Conservation (phyloP, 2,113 vertebrate species). For the Vanacampus margaritifer region DNA sequence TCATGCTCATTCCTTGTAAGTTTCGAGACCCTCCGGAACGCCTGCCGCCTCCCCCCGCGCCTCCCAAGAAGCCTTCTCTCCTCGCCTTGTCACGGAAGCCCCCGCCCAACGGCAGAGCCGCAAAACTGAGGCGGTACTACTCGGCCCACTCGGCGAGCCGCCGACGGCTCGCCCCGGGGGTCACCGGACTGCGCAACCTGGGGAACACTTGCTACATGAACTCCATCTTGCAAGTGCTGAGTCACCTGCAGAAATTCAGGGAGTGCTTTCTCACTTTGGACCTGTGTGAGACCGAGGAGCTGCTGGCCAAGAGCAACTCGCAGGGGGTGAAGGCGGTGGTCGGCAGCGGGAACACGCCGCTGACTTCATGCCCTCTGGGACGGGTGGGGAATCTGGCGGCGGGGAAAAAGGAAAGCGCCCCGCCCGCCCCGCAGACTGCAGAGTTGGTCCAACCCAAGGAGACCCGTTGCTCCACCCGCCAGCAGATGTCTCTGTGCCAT, state of each 20-base stretch:
- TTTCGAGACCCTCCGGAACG: slow-evolving; percentile 78
- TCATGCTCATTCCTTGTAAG: slow-evolving; percentile 79
- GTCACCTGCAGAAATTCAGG: slow-evolving; percentile 97
- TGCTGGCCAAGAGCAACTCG: slow-evolving; percentile 85
- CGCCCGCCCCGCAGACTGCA: slow-evolving; percentile 72
- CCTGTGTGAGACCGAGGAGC: slow-evolving; percentile 90
- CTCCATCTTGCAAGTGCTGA: slow-evolving; percentile 97
- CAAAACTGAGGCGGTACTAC: slow-evolving; percentile 70
- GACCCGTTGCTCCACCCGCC: slow-evolving; percentile 80
- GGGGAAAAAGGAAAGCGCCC: slow-evolving; percentile 65
- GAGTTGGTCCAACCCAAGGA: slow-evolving; percentile 93
- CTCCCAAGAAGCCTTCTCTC: slow-evolving; percentile 60
- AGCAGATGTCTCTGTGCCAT: slow-evolving; percentile 97
- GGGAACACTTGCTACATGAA: slow-evolving; percentile 99
- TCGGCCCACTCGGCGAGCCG: slow-evolving; percentile 71
- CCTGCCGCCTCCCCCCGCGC: slow-evolving; percentile 42
- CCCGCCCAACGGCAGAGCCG: slow-evolving; percentile 53
- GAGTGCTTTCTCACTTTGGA: slow-evolving; percentile 97
- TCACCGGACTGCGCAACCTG: slow-evolving; percentile 94
- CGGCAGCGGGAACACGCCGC: slow-evolving; percentile 52
- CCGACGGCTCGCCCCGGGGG: slow-evolving; percentile 85
- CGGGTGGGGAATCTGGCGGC: slow-evolving; percentile 58
- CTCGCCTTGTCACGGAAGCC: slow-evolving; percentile 55
- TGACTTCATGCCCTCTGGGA: slow-evolving; percentile 57
- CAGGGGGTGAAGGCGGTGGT: slow-evolving; percentile 69